phyloP scores from a whole-genome alignment of 2,797 vertebrate genomes.

The Heliangelus exortis region DNA sequence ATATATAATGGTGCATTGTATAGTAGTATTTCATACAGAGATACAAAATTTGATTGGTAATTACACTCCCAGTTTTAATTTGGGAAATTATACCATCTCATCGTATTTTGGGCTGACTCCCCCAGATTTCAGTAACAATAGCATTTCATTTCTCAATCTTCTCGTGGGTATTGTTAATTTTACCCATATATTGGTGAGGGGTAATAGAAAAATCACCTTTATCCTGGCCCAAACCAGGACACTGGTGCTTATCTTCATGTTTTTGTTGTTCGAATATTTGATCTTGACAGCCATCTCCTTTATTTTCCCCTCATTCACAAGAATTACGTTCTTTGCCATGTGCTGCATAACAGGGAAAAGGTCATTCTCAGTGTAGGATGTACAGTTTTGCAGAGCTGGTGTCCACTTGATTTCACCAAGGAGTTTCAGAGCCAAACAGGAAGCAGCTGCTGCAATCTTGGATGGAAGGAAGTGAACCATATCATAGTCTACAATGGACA shows the following conservation, averaged over 20 bases:
- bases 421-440: slow-evolving; percentile 84
- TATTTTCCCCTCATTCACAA: slow-evolving; percentile 78
- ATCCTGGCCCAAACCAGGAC: too few relatives aligned
- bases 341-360: slow-evolving; percentile 85
- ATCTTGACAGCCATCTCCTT: slow-evolving; percentile 84
- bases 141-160: too few relatives aligned
- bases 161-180: too few relatives aligned
- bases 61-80: too few relatives aligned
- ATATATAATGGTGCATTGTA: too few relatives aligned
- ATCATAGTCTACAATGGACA: slow-evolving; percentile 87
- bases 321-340: slow-evolving; percentile 88
- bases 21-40: too few relatives aligned
- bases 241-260: slow-evolving; percentile 80
- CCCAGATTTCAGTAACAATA: too few relatives aligned
- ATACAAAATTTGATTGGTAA: too few relatives aligned
- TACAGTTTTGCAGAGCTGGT: slow-evolving; percentile 81
- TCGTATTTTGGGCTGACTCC: too few relatives aligned
- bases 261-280: slow-evolving; percentile 83
- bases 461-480: slow-evolving; percentile 88
- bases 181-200: too few relatives aligned
- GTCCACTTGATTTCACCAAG: slow-evolving; percentile 83
- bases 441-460: slow-evolving; percentile 83
- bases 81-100: too few relatives aligned
- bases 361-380: slow-evolving; percentile 78
- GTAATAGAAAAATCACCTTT: too few relatives aligned